Evolutionary conservation across 2,113 vertebrate genomes (phyloP), one percentile per base, ranked within the genome.

Genomic region (Artemisiospiza belli): DNA sequence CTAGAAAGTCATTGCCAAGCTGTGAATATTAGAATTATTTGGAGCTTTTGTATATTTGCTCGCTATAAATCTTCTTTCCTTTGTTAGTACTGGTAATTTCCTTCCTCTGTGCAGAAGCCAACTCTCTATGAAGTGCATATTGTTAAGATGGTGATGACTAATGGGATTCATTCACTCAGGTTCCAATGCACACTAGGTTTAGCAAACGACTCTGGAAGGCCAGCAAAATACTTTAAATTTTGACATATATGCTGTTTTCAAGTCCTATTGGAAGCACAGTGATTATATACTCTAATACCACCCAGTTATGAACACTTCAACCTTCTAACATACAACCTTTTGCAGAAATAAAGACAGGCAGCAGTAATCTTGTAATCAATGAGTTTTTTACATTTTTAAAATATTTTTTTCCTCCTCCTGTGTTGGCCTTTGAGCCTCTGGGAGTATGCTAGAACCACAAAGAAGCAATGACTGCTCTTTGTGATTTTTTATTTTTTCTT

Each of bases 171-270:
- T 93, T 97, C 92, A 97, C 96, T 95, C 96, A 97, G 96, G 97
- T 97, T 97, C 98, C 97, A 97, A 97, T 97, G 97, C 97, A 98
- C 94, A 96, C 97, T 98, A 97, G 97, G 97, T 95, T 95, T 96
- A 96, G 95, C 90, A 94, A 89, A 95, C 57, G 96, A 92, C 51
- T 82, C 87, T 96, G 94, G 77, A 97, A 96, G 87, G 81, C 91
- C 82, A 66, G 77, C 44, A 91, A 94, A 89, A 90, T 89, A 52
- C 84, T 92, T 92, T 75, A 83, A 89, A 95, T 95, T 94, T 76
- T 83, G 84, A 95, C 96, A 77, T 64, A 96, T 31, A 76, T 96
- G 94, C 97, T 97, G 95, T 97, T 97, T 97, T 92, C 91, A 96
- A 96, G 95, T 92, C 59, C 76, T 85, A 49, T 64, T 94, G 58